A percentile compares a stretch with the other conserved stretches of the same genome.
Evolutionary conservation across 1,140 invertebrate genomes (phyloP).

Genomic region (Drosophila neocordata): DNA sequence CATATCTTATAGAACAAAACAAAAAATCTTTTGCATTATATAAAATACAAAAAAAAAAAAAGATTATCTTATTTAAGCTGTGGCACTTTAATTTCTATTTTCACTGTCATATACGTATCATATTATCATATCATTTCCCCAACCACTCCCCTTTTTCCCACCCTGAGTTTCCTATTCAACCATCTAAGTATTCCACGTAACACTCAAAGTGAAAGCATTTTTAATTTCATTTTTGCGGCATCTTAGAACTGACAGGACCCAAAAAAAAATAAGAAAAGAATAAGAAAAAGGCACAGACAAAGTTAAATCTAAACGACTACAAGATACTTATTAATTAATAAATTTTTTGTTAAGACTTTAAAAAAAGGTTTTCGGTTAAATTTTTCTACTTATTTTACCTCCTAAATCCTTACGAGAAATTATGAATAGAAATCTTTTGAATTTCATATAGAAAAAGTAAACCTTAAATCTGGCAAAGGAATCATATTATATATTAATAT

Average conservation of each 20-base stretch:
- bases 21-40: background rate
- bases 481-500: too few species aligned
- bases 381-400: too few species aligned
- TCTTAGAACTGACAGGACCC: background rate
- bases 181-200: background rate
- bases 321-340: background rate
- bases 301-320: background rate
- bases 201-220: slow-evolving; percentile 60
- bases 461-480: too few species aligned
- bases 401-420: too few species aligned
- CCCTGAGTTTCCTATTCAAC: background rate
- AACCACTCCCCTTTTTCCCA: background rate
- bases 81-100: background rate
- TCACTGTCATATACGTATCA: background rate
- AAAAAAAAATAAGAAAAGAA: background rate
- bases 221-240: slow-evolving; percentile 63
- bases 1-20: too few species aligned
- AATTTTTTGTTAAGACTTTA: too few species aligned
- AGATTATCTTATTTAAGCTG: slow-evolving; percentile 2
- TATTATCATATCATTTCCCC: background rate
- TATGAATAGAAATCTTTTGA: too few species aligned
- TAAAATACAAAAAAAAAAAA: background rate
- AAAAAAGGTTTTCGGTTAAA: too few species aligned
- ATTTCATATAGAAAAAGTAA: too few species aligned
- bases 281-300: too few species aligned